phyloP scores from a whole-genome alignment of 2,888 invertebrate genomes.

The Macaria notata region DNA sequence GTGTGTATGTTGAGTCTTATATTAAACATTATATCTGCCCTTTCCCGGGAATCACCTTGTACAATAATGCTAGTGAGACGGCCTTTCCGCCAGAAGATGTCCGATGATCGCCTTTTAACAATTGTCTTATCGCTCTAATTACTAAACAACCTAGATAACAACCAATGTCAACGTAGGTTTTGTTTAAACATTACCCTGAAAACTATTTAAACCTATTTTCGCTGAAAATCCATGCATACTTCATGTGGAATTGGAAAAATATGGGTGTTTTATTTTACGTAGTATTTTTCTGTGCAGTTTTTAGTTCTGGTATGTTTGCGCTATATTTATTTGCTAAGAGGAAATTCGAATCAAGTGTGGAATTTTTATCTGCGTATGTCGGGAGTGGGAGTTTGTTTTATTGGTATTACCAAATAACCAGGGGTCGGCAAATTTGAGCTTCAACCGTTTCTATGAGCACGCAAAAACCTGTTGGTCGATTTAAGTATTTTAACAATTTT shows the following conservation, averaged over 20 bases:
- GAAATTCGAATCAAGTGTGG: constrained; percentile 1
- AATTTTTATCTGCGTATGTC: not conserved
- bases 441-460: too few species aligned
- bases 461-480: too few species aligned
- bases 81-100: constrained; percentile 11
- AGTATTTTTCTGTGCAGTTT: constrained; percentile 15
- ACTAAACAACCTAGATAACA: constrained; percentile 36
- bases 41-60: constrained; percentile 6
- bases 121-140: constrained; percentile 42
- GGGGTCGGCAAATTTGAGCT: too few species aligned
- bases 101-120: constrained; percentile 35
- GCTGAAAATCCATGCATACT: constrained; percentile 33
- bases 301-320: constrained; percentile 22
- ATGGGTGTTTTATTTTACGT: constrained; percentile 14
- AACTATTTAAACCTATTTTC: constrained; percentile 41
- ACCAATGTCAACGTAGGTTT: constrained; percentile 21
- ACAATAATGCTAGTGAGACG: constrained; percentile 1
- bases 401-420: too few species aligned
- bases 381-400: not conserved
- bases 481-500: too few species aligned
- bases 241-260: constrained; percentile 13
- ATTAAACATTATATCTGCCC: not conserved
- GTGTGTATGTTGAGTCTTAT: too few species aligned
- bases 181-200: constrained; percentile 26
- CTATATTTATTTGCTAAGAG: not conserved